A percentile compares a stretch with the other conserved stretches of the same genome.
Conservation (phyloP, 2,888 invertebrate species). For the Andrena flavipes region DNA sequence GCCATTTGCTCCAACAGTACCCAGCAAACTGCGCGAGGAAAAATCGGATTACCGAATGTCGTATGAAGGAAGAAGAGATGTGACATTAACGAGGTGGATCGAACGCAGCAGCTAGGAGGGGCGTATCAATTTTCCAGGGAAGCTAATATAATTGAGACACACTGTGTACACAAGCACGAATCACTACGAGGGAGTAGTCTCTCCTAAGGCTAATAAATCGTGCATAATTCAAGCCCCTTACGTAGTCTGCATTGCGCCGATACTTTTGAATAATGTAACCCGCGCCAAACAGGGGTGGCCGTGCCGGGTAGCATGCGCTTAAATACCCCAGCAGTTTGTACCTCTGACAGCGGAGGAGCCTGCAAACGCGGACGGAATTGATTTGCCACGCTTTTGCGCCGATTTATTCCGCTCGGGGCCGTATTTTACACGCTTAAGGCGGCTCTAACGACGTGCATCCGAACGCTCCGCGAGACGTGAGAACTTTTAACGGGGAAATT, state of each 20-base stretch:
- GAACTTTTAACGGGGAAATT: slow-evolving; percentile 27
- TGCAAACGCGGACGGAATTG: slow-evolving; percentile 54
- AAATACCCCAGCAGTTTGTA: slow-evolving; percentile 64
- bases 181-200: slow-evolving; percentile 41
- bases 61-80: not conserved
- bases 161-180: slow-evolving; percentile 53
- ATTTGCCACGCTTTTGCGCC: slow-evolving; percentile 66
- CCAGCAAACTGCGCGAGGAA: not conserved
- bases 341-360: slow-evolving; percentile 45
- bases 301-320: slow-evolving; percentile 45
- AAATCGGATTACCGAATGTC: not conserved
- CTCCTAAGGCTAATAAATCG: slow-evolving; percentile 61
- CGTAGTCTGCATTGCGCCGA: slow-evolving; percentile 61
- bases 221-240: slow-evolving; percentile 64
- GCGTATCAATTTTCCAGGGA: slow-evolving; percentile 50
- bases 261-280: slow-evolving; percentile 73
- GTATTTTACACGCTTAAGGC: slow-evolving; percentile 48
- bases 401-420: slow-evolving; percentile 56
- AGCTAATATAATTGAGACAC: slow-evolving; percentile 50
- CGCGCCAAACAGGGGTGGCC: slow-evolving; percentile 43
- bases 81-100: slow-evolving; percentile 19
- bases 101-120: not conserved
- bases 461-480: slow-evolving; percentile 32
- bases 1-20: not conserved
- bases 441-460: slow-evolving; percentile 47